These are phyloP conservation scores for Cathartes aura DNA, from an alignment of 2,113 vertebrate species.

Conservation along the genomic window DNA sequence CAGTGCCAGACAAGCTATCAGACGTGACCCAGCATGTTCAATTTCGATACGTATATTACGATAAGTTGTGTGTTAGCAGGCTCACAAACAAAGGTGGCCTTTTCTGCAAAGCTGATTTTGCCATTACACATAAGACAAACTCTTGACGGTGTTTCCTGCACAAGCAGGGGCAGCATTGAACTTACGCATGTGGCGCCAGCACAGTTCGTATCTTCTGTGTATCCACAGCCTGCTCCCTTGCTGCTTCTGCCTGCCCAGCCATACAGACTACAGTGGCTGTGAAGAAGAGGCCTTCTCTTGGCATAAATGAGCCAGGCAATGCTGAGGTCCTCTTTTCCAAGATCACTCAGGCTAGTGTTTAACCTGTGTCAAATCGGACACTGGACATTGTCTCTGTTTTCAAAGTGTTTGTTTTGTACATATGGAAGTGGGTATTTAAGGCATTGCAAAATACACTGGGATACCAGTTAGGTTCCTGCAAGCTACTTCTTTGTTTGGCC, in stretches of 20 bases:
- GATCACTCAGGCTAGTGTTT: background rate
- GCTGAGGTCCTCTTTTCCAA: background rate
- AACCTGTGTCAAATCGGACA: background rate
- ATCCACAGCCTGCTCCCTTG: background rate
- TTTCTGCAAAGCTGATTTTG: background rate
- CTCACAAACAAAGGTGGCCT: background rate
- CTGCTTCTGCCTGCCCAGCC: background rate
- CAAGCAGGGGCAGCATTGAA: background rate
- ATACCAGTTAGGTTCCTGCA: background rate
- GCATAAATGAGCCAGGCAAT: background rate
- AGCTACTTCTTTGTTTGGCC: background rate
- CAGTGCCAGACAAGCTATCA: background rate
- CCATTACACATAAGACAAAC: background rate
- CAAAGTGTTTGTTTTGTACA: background rate
- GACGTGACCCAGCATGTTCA: background rate
- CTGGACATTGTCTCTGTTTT: background rate
- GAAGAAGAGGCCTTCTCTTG: background rate
- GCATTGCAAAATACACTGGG: background rate
- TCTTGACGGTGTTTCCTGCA: background rate
- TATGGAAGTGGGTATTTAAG: background rate
- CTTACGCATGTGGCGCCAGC: rapidly evolving
- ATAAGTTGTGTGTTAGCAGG: background rate
- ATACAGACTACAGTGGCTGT: background rate
- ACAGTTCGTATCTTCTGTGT: background rate
- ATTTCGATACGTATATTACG: background rate